These are phyloP conservation scores for Zeus faber DNA, from an alignment of 2,113 vertebrate genomes.

Conservation along the genomic window DNA sequence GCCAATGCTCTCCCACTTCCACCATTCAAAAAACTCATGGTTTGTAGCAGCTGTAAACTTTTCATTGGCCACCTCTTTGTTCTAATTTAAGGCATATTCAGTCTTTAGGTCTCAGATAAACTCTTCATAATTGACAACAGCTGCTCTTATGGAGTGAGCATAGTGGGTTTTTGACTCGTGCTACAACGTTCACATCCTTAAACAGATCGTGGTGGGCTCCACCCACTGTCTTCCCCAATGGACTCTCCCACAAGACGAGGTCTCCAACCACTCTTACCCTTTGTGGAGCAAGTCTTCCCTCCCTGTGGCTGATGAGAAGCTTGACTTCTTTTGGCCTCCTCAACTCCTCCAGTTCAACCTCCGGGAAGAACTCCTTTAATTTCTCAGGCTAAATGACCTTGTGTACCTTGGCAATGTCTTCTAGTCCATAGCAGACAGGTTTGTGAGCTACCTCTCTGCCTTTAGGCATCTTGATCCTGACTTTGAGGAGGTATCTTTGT, in stretches of 20 bases:
- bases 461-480: not conserved
- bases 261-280: slow-evolving; percentile 16
- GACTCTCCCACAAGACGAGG: slow-evolving; percentile 32
- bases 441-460: slow-evolving; percentile 5
- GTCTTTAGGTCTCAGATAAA: not conserved
- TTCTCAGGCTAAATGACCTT: not conserved
- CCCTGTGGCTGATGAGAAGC: slow-evolving; percentile 15
- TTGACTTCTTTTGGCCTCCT: slow-evolving; percentile 1
- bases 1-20: no score
- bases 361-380: slow-evolving; percentile 15
- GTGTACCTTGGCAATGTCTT: slow-evolving; percentile 28
- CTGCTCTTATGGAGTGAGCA: slow-evolving; percentile 8
- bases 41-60: no score
- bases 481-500: slow-evolving; percentile 23
- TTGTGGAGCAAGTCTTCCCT: slow-evolving; percentile 22
- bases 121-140: not conserved
- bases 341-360: not conserved
- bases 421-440: slow-evolving; percentile 20
- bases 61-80: not conserved
- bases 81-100: not conserved
- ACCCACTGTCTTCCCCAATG: no score
- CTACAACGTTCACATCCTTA: slow-evolving; percentile 1
- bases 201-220: slow-evolving; percentile 23
- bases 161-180: slow-evolving; percentile 14
- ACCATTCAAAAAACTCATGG: no score